Evolutionary conservation across 1,140 invertebrate genomes (phyloP).

Genomic region (Ceratosolen fusciceps): DNA sequence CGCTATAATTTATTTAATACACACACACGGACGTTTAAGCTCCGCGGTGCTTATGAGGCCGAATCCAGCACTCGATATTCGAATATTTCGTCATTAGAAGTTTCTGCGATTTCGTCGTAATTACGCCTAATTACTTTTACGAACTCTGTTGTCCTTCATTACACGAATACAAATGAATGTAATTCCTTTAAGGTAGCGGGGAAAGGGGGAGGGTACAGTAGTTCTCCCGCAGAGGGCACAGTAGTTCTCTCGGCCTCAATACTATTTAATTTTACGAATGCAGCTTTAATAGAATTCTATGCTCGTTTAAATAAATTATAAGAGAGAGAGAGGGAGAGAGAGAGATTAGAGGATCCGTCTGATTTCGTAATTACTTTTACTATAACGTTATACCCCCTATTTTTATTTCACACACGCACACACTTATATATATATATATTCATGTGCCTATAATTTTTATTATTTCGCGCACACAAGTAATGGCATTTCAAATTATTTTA

Average conservation of each 20-base stretch:
- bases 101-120: not conserved
- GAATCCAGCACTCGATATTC: not conserved
- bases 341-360: not conserved
- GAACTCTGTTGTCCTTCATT: not conserved
- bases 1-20: not conserved
- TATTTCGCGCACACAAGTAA: no score
- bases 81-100: constrained; percentile 1
- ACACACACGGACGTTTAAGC: not conserved
- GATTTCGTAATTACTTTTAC: not conserved
- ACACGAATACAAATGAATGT: not conserved
- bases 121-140: not conserved
- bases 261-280: not conserved
- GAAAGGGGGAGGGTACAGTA: not conserved
- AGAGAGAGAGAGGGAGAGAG: no score
- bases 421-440: no score
- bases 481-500: no score
- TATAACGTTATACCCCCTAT: no score
- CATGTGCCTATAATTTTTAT: no score
- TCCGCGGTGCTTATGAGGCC: not conserved
- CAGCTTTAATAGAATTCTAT: not conserved
- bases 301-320: not conserved
- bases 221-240: not conserved
- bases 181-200: not conserved
- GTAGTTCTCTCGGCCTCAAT: not conserved
- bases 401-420: no score